phyloP scores from a whole-genome alignment of 2,888 invertebrate species.

The Machimus rusticus region DNA sequence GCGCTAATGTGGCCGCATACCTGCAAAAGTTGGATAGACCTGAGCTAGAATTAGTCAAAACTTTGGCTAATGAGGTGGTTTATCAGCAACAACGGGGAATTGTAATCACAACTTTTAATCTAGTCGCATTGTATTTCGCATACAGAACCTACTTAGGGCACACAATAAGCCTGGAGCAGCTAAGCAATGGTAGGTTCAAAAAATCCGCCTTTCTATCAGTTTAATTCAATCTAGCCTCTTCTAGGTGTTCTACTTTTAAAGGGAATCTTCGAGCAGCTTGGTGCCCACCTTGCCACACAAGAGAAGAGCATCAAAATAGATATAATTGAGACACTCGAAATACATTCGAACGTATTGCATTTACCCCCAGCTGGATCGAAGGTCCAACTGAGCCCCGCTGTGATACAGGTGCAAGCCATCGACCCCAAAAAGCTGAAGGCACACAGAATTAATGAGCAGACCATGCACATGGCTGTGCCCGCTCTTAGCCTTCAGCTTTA shows the following conservation, averaged over 20 bases:
- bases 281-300: constrained; percentile 65
- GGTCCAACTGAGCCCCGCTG: constrained; percentile 49
- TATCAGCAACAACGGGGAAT: constrained; percentile 74
- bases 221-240: constrained; percentile 45
- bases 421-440: constrained; percentile 65
- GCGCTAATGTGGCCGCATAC: constrained; percentile 67
- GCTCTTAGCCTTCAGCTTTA: constrained; percentile 77
- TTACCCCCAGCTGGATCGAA: constrained; percentile 8
- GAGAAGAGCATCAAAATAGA: constrained; percentile 61
- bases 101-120: constrained; percentile 75
- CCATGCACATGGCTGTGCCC: constrained; percentile 75
- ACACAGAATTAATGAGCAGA: constrained; percentile 70
- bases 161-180: constrained; percentile 63
- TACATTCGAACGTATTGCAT: constrained; percentile 64
- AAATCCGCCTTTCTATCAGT: neutral
- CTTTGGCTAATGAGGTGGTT: constrained; percentile 72
- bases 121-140: constrained; percentile 67
- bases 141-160: constrained; percentile 55
- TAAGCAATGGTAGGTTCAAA: constrained; percentile 57
- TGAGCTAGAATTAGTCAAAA: constrained; percentile 70
- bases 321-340: constrained; percentile 67
- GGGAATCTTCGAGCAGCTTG: constrained; percentile 57
- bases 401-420: constrained; percentile 58
- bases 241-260: constrained; percentile 53
- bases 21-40: constrained; percentile 68